These are phyloP conservation scores for Oophaga sylvatica DNA, from an alignment of 2,797 vertebrate genomes.

Conservation along the genomic window DNA sequence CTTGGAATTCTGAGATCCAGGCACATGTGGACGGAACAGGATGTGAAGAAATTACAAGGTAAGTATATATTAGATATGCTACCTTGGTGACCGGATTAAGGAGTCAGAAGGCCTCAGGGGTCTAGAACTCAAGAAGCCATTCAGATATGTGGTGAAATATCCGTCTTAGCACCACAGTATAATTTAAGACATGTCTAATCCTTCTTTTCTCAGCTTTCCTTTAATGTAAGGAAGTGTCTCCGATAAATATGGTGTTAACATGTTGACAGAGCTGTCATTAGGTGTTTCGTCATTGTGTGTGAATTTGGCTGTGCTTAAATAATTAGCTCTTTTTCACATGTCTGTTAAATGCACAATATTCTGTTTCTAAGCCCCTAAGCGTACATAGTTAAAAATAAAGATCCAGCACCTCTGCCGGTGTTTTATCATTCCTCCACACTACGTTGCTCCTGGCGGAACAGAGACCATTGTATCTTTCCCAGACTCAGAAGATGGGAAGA, in stretches of 20 bases:
- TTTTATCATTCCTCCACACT: not conserved
- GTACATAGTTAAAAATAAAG: not conserved
- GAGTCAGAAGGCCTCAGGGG: not conserved
- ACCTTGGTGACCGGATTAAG: not conserved
- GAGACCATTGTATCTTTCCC: not conserved
- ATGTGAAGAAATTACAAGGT: too few species aligned
- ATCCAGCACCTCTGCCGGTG: not conserved
- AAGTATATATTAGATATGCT: not conserved
- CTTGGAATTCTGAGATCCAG: too few species aligned
- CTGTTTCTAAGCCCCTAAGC: not conserved
- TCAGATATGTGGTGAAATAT: not conserved
- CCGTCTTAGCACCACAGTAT: too few species aligned
- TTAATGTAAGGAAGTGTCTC: not conserved
- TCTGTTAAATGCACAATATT: not conserved
- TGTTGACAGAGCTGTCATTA: conserved; percentile 9
- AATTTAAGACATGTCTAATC: not conserved
- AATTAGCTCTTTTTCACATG: not conserved
- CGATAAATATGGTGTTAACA: not conserved
- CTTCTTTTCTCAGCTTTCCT: not conserved
- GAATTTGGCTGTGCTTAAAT: not conserved
- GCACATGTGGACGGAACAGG: too few species aligned
- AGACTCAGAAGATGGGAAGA: too few species aligned
- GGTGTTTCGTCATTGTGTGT: not conserved
- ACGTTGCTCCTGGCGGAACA: not conserved
- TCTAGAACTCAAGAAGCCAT: not conserved